Conservation (phyloP, 2,113 vertebrate genomes). For the Hippocampus guttulatus region DNA sequence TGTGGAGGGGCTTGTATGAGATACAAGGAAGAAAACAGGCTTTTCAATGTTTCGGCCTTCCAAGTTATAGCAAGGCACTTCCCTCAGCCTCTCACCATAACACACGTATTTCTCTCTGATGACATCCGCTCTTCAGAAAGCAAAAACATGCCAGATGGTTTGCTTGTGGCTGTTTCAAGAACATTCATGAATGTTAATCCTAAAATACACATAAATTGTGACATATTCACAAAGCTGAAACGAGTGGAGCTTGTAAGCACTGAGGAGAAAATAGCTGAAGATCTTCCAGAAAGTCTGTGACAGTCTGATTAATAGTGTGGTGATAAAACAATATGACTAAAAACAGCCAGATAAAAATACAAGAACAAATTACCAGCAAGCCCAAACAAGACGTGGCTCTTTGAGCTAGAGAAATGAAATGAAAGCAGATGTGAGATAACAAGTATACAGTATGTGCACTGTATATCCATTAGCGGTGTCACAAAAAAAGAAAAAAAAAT, state of each 20-base stretch:
- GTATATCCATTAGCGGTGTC: neutral
- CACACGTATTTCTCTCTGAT: conserved; percentile 38
- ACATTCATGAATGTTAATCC: neutral
- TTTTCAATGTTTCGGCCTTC: conserved; percentile 51
- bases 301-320: conserved; percentile 34
- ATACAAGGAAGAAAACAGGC: conserved; percentile 57
- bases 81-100: conserved; percentile 29
- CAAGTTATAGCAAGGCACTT: conserved; percentile 58
- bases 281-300: conserved; percentile 10
- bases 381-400: conserved; percentile 8
- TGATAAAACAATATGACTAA: conserved; percentile 13
- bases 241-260: conserved; percentile 12
- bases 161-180: neutral
- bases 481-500: too few species aligned
- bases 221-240: conserved; percentile 18
- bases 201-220: neutral
- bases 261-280: conserved; percentile 9
- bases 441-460: neutral
- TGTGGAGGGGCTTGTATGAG: conserved; percentile 53
- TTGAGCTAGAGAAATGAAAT: neutral
- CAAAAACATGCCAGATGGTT: conserved; percentile 11
- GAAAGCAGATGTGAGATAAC: neutral
- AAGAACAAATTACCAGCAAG: conserved; percentile 4
- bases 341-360: conserved; percentile 3
- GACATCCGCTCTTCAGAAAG: conserved; percentile 28